phyloP scores from a whole-genome alignment of 2,113 vertebrate genomes.

The Pollimyrus isidori region DNA sequence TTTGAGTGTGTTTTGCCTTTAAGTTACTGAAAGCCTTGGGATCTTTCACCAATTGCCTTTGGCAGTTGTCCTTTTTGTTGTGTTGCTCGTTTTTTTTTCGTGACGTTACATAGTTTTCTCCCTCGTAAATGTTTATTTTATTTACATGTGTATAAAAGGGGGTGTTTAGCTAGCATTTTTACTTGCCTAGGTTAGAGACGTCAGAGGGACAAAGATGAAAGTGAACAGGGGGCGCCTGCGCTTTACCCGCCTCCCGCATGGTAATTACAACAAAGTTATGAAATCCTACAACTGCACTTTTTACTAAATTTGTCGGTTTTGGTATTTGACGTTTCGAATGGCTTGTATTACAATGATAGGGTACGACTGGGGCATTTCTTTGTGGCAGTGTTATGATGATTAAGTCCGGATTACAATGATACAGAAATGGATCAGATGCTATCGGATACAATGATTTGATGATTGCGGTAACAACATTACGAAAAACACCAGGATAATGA shows the following conservation, averaged over 20 bases:
- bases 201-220: slow-evolving; percentile 8
- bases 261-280: slow-evolving; percentile 2
- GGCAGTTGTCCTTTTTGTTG: neutral
- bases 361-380: neutral
- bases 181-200: neutral
- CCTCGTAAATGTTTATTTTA: neutral
- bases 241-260: neutral
- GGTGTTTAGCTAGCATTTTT: neutral
- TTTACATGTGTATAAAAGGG: neutral
- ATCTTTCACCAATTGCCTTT: neutral
- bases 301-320: neutral
- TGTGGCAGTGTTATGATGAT: neutral
- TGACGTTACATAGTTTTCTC: neutral
- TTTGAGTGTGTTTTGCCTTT: neutral
- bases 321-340: neutral
- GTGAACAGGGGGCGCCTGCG: neutral
- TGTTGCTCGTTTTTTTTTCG: neutral
- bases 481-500: neutral
- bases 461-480: neutral
- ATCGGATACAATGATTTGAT: neutral
- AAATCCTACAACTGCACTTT: neutral
- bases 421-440: neutral
- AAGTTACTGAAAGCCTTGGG: neutral
- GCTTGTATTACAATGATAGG: neutral
- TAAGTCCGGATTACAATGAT: neutral